Evolutionary conservation across 2,113 vertebrate species (phyloP).

Genomic region (Myxocyprinus asiaticus): DNA sequence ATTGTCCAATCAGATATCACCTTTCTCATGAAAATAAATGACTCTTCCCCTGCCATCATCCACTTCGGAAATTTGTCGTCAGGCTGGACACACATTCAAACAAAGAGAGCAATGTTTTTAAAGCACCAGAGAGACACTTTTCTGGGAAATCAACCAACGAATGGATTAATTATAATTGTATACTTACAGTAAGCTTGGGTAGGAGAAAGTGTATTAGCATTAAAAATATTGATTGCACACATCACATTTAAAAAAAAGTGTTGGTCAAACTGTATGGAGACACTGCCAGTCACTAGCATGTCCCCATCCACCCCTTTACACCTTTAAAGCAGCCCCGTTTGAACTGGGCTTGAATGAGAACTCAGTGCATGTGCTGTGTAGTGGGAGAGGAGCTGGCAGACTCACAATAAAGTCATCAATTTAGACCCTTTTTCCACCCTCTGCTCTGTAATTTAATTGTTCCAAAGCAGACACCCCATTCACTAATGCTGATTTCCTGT

Average conservation of each 20-base stretch:
- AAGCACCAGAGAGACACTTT: too few species aligned
- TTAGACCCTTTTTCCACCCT: slow-evolving; percentile 6
- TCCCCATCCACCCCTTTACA: slow-evolving; percentile 21
- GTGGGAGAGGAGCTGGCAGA: slow-evolving; percentile 49
- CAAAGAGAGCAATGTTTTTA: neutral
- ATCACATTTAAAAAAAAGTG: neutral
- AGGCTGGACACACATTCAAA: neutral
- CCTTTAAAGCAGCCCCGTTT: slow-evolving; percentile 39
- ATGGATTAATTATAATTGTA: too few species aligned
- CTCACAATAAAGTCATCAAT: slow-evolving; percentile 53
- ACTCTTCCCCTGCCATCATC: too few species aligned
- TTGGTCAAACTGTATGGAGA: too few species aligned
- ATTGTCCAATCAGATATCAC: too few species aligned
- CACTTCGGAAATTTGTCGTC: neutral
- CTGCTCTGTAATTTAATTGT: slow-evolving; percentile 48
- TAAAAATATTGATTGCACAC: too few species aligned
- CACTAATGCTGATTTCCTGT: slow-evolving; percentile 49
- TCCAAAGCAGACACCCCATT: slow-evolving; percentile 41
- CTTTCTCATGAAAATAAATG: too few species aligned
- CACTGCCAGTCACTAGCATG: neutral
- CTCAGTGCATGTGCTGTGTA: slow-evolving; percentile 41
- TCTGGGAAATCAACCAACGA: too few species aligned
- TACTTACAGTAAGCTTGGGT: too few species aligned
- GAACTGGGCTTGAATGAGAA: slow-evolving; percentile 38
- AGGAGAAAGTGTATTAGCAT: too few species aligned